A percentile compares a stretch with the other conserved stretches of the same genome.
Evolutionary conservation across 2,113 vertebrate species (phyloP).

Genomic region (Siphamia tubifer): DNA sequence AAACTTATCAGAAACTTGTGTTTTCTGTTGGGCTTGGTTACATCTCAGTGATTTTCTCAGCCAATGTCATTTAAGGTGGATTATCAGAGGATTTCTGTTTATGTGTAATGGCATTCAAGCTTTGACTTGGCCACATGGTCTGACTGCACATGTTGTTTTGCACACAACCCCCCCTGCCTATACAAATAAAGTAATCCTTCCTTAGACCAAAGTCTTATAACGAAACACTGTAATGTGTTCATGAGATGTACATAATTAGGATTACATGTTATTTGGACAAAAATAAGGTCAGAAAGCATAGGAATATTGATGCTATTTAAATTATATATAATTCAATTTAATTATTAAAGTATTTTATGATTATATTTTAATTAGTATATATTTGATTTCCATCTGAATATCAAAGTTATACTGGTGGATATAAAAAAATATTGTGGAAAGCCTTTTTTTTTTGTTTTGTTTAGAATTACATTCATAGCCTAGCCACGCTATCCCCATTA

Average conservation of each 20-base stretch:
- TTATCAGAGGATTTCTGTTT: slow-evolving; percentile 50
- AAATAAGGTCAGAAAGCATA: too few relatives aligned
- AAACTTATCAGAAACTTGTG: background rate
- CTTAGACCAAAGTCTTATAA: background rate
- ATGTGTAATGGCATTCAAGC: background rate
- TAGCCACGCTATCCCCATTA: too few relatives aligned
- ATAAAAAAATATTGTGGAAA: too few relatives aligned
- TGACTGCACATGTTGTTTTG: background rate
- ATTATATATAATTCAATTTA: too few relatives aligned
- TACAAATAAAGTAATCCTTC: slow-evolving; percentile 17
- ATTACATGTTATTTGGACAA: background rate
- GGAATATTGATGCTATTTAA: too few relatives aligned
- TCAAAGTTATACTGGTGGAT: too few relatives aligned
- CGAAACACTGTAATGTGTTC: background rate
- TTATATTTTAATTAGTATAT: too few relatives aligned
- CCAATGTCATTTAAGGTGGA: slow-evolving; percentile 24
- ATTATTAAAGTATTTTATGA: too few relatives aligned
- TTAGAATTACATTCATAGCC: too few relatives aligned
- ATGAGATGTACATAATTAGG: background rate
- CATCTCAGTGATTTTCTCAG: slow-evolving; percentile 11
- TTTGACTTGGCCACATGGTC: background rate
- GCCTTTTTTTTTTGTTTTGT: too few relatives aligned
- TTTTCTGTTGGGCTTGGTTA: background rate
- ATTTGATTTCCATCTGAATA: too few relatives aligned
- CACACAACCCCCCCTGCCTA: background rate